Base-by-base conservation (phyloP, 2,888 invertebrate genomes). In the Mermis nigrescens region DNA sequence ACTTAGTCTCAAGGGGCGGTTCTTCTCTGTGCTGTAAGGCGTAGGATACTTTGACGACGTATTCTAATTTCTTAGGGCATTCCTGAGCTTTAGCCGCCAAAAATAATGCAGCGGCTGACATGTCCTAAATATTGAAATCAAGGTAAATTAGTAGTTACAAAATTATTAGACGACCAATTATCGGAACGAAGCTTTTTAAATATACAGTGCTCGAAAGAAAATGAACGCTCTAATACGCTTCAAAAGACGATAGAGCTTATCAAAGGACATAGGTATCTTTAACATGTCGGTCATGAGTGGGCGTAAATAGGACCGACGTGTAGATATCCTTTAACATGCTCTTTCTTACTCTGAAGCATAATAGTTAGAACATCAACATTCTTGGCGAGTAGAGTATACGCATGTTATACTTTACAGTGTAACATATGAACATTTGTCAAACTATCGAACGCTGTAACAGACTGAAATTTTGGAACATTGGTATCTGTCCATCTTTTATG, bases 51-150 rank as follows among this genome's bases (percentile, higher is more conserved):
- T 85, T 85, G 72, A 95, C 91, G 55, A 98, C 88, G 79, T 94
- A 89, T 77, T 95, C 94, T 74, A 98, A 76, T 77, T 95, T 98
- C 55, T 94, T 79, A 0, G 95, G 95, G 75, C 94, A 94, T 73
- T 98, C 98, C 77, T 98, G 95, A 56, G 94, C 88, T 80, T 98
- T 98, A 63, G 94, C 94, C 62, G 95, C 92, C 66, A 98, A 79
- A 76, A 98, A 98, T 57, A 98, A 79, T 58, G 91, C 85, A 2
- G 94, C 91, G 2, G 91, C 83, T 12, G 92, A 89, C 74, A 95
- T 87, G 58, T 86, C 83, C 78, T 79, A n/a, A n/a, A 65, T 45
- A 62, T 38, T 31, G 26, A 15, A 24, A 60, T 22, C n/a, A n/a
- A n/a, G n/a, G n/a, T n/a, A 55, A 26, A 46, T n/a, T 55, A 61